Evolutionary conservation across 2,113 vertebrate genomes (phyloP), one percentile per base, ranked within the genome.

Genomic region (Anguilla rostrata): DNA sequence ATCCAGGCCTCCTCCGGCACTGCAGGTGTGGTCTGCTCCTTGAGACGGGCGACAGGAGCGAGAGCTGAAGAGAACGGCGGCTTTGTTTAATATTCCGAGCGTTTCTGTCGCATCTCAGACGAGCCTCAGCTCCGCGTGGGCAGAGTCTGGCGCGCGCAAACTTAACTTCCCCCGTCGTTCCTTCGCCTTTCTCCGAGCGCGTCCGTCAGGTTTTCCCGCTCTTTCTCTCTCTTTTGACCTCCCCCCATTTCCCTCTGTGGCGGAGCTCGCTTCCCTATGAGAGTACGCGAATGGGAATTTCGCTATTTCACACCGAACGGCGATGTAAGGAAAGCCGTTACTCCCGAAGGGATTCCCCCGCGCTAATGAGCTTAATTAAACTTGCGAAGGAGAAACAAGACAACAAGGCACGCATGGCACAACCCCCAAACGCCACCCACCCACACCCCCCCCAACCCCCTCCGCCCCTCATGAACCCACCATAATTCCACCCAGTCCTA

Each of bases 311-410:
- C 8, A 41, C 34, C 18, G 41, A 80, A 80, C 39, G 15, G 78
- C 16, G 20, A 80, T 80, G 0, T 41, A 2, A 80, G 39, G 5
- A 80, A 41, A 80, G 71, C 12, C 9, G 26, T 80, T 40, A 20
- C 39, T 85, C 89, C 78, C 81, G 16, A 9, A 66, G 87, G 85
- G 86, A 87, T 43, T 79, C 46, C 85, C 81, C 78, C 49, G 66
- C n/a, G 82, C 87, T 88, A 88, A 89, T 81, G 85, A 82, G 81
- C 87, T 86, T 86, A 89, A 90, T 89, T 83, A 87, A 88, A 90
- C 87, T 60, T 34, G 85, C 39, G 53, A 88, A 83, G 87, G 46
- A 85, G 80, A 89, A 85, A 87, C 82, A 87, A 87, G 39, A 80
- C 78, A 80, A 75, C n/a, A 66, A 3, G 49, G 29, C 75, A 80